Evolutionary conservation across 2,888 invertebrate genomes (phyloP).

Genomic region (Phalangium opilio): DNA sequence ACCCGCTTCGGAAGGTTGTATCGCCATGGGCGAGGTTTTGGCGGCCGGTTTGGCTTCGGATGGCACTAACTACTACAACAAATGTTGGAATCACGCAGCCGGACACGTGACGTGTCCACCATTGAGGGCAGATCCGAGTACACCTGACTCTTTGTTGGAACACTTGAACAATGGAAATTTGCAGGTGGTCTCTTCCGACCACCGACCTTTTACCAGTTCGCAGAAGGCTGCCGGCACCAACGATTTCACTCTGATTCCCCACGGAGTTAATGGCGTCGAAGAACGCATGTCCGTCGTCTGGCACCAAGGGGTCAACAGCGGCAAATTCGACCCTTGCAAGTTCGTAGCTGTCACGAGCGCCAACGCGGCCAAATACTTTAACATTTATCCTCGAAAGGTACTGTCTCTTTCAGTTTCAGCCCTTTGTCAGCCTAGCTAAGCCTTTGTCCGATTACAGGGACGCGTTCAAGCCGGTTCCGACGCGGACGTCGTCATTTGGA

Average conservation of each 20-base stretch:
- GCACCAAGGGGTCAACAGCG: slow-evolving; percentile 74
- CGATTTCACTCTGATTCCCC: slow-evolving; percentile 86
- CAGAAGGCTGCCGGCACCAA: slow-evolving; percentile 76
- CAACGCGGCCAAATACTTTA: slow-evolving; percentile 84
- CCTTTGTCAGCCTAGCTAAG: too few species aligned
- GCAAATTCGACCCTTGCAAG: slow-evolving; percentile 73
- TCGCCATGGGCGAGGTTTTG: slow-evolving; percentile 81
- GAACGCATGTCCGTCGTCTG: slow-evolving; percentile 84
- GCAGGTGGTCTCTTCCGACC: slow-evolving; percentile 87
- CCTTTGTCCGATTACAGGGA: slow-evolving; percentile 39
- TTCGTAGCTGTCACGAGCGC: slow-evolving; percentile 93
- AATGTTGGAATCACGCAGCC: slow-evolving; percentile 82
- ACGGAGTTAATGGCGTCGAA: slow-evolving; percentile 93
- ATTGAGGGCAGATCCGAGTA: slow-evolving; percentile 68
- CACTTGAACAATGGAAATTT: slow-evolving; percentile 77
- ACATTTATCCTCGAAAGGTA: slow-evolving; percentile 79
- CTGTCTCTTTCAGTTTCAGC: too few species aligned
- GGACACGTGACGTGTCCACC: slow-evolving; percentile 90
- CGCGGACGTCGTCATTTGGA: slow-evolving; percentile 94
- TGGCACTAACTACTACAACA: slow-evolving; percentile 63
- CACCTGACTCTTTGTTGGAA: slow-evolving; percentile 68
- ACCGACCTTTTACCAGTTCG: slow-evolving; percentile 84
- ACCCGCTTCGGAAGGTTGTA: slow-evolving; percentile 28
- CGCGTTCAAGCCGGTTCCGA: slow-evolving; percentile 80
- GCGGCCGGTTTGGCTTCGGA: slow-evolving; percentile 61